Base-by-base conservation (phyloP, 2,888 invertebrate species). In the Pheosia gnoma region DNA sequence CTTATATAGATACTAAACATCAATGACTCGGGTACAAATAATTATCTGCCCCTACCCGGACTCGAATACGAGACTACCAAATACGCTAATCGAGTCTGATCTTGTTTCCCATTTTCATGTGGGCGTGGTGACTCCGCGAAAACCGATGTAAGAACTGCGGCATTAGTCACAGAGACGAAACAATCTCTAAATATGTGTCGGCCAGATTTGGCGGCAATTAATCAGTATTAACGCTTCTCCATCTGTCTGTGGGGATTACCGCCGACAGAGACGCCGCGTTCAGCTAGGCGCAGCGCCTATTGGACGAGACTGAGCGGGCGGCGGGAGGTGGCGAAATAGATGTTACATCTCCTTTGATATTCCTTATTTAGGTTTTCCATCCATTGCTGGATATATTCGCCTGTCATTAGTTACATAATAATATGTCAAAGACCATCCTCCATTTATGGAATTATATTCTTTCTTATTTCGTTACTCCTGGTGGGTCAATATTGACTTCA, bases 181-280 rank as follows among this genome's bases (percentile, higher is more conserved):
- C 77, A 71, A 76, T 76, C 70, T 74, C 77, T 62, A 70, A 78
- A 77, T 77, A 79, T 77, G 75, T 77, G 77, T 71, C 75, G 72
- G 68, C 64, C 65, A 67, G 69, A 72, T 74, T 71, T 77, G 77
- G 68, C 62, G 47, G 66, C 79, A 71, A 78, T 78, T 79, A 78
- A 78, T 78, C 79, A 77, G 79, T 67, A 77, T 78, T 78, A 78
- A 71, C 70, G 66, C 64, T 57, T 55, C 62, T 66, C 79, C 70
- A 79, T 77, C 79, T 75, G 73, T 77, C 75, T 74, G 75, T 58
- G 58, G 45, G 77, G 79, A 77, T 77, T 77, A 77, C 57, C 41
- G 62, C n/a, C 60, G 67, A 74, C 71, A 71, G 65, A 64, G 70
- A 67, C 77, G 68, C 68, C 72, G 63, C 62, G 67, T 63, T 69